These are phyloP conservation scores for Lemur catta DNA, from an alignment of 2,797 vertebrate species.

Conservation along the genomic window DNA sequence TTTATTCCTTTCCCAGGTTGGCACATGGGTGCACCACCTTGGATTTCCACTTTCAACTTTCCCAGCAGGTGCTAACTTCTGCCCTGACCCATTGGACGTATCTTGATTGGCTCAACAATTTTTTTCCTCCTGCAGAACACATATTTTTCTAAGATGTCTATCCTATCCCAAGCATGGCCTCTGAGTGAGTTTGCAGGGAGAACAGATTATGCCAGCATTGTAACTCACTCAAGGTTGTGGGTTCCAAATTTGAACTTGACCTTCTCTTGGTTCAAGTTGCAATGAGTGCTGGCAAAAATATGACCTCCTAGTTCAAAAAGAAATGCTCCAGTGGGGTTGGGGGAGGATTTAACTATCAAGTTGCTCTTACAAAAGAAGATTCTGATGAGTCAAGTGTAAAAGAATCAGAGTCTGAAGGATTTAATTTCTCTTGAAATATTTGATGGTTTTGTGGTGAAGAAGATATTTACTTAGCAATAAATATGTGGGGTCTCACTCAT, in stretches of 20 bases:
- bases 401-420: slow-evolving; percentile 67
- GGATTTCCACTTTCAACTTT: background rate
- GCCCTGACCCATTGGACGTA: background rate
- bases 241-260: slow-evolving; percentile 63
- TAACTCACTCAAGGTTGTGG: slow-evolving; percentile 56
- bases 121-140: background rate
- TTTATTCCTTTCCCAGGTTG: background rate
- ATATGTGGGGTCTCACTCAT: background rate
- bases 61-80: background rate
- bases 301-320: slow-evolving; percentile 57
- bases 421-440: slow-evolving; percentile 69
- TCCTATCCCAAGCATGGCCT: background rate
- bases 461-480: slow-evolving; percentile 50
- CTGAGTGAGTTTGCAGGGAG: background rate
- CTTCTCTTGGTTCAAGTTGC: slow-evolving; percentile 68
- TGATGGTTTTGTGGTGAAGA: slow-evolving; percentile 23
- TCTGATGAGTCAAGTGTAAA: slow-evolving; percentile 76
- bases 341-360: slow-evolving; percentile 51
- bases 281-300: slow-evolving; percentile 56
- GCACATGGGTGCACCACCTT: accelerated
- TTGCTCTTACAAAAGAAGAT: slow-evolving; percentile 69
- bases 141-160: background rate
- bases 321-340: background rate
- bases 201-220: background rate
- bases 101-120: background rate